Percentiles rank a stretch among this genome's conserved stretches.
These are phyloP conservation scores for Drosophila affinis DNA, from an alignment of 2,888 invertebrate genomes.

Conservation along the genomic window DNA sequence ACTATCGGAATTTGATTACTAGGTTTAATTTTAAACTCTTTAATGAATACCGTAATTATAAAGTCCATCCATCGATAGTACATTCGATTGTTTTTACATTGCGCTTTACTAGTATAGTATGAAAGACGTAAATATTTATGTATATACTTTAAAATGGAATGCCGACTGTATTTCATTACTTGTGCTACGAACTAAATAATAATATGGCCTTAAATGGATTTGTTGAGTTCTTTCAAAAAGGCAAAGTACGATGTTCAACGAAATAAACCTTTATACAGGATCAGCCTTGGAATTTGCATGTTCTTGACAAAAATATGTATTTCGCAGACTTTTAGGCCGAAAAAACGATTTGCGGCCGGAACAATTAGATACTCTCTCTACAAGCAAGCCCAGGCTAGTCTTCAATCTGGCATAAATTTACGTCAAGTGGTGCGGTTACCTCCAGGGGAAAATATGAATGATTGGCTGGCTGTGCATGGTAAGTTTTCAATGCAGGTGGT, in stretches of 20 bases:
- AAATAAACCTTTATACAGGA: background rate
- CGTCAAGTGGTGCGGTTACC: slow-evolving; percentile 92
- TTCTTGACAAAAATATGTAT: background rate
- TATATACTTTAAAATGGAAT: background rate
- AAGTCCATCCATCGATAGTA: too few relatives aligned
- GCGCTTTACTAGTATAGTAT: too few relatives aligned
- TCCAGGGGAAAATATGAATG: slow-evolving; percentile 92
- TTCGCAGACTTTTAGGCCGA: slow-evolving; percentile 93
- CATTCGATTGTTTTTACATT: too few relatives aligned
- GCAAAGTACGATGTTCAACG: slow-evolving; percentile 86
- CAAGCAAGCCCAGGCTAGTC: slow-evolving; percentile 95
- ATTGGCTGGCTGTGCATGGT: slow-evolving; percentile 96
- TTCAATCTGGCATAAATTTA: slow-evolving; percentile 94
- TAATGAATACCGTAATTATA: too few relatives aligned
- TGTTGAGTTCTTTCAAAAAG: slow-evolving; percentile 91
- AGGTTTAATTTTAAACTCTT: too few relatives aligned
- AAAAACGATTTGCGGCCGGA: slow-evolving; percentile 93
- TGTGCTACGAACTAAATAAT: background rate
- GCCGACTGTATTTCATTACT: background rate
- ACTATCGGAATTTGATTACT: too few relatives aligned
- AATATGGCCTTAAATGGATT: slow-evolving; percentile 88
- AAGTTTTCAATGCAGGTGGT: background rate
- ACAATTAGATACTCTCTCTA: slow-evolving; percentile 93
- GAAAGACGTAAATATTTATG: background rate
- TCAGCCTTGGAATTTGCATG: background rate